Percentiles rank a stretch among this genome's conserved stretches.
phyloP scores from a whole-genome alignment of 23 tunicate species.

The Botrylloides violaceus region DNA sequence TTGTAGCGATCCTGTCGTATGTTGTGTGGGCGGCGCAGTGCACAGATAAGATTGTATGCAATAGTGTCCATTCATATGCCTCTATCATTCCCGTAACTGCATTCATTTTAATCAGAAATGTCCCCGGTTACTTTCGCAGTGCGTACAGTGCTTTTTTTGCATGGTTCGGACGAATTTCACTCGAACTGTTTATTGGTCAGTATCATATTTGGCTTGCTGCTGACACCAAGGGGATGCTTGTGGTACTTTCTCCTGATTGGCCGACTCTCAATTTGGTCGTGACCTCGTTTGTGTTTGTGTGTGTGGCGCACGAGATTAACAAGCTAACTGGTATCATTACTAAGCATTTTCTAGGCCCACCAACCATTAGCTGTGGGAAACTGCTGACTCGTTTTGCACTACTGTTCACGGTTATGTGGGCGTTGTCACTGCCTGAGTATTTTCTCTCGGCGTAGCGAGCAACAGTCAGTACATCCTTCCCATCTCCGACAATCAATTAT shows the following conservation, averaged over 20 bases:
- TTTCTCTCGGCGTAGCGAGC: background rate
- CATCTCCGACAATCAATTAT: too few species aligned
- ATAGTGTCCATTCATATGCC: constrained; percentile 47
- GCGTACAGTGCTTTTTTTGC: constrained; percentile 78
- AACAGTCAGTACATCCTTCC: too few species aligned
- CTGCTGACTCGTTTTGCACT: constrained; percentile 3
- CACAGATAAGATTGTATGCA: constrained; percentile 42
- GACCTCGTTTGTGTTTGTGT: constrained; percentile 55
- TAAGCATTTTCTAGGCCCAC: constrained; percentile 33
- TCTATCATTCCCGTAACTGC: constrained; percentile 56
- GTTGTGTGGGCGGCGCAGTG: constrained; percentile 54
- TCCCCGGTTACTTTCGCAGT: constrained; percentile 75
- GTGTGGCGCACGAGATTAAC: constrained; percentile 68
- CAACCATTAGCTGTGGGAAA: constrained; percentile 8
- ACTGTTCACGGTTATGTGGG: background rate
- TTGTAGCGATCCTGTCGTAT: constrained; percentile 33
- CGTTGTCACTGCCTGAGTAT: constrained; percentile 7
- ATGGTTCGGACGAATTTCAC: constrained; percentile 80
- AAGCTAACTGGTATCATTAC: constrained; percentile 44
- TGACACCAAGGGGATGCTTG: constrained; percentile 68
- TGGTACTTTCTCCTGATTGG: constrained; percentile 46
- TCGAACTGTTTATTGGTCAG: constrained; percentile 82
- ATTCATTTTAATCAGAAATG: constrained; percentile 58
- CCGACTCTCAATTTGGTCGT: constrained; percentile 61
- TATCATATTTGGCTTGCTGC: constrained; percentile 90